Evolutionary conservation across 2,113 vertebrate genomes (phyloP).

Genomic region (Mesoclemmys tuberculata): DNA sequence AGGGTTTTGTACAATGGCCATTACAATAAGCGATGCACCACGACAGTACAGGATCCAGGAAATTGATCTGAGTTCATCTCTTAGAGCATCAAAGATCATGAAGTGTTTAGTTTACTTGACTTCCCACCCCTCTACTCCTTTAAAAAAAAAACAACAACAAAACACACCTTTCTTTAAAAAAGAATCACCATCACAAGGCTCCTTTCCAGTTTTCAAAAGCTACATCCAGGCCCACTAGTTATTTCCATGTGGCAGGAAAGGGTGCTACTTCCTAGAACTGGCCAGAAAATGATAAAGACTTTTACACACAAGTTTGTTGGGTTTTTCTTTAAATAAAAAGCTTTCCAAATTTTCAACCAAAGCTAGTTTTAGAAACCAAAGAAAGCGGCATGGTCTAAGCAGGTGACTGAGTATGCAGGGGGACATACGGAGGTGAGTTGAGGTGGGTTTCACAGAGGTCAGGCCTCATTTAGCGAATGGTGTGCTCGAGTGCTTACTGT

Average conservation of each 20-base stretch:
- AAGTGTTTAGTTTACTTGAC: conserved; percentile 8
- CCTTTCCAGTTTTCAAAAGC: not conserved
- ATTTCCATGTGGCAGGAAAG: not conserved
- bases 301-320: too few species aligned
- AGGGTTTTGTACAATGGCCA: conserved; percentile 75
- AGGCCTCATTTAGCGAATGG: too few species aligned
- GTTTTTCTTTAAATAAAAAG: too few species aligned
- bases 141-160: not conserved
- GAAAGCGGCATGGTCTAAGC: too few species aligned
- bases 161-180: not conserved
- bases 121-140: not conserved
- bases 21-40: conserved; percentile 80
- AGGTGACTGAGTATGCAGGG: too few species aligned
- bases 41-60: conserved; percentile 57
- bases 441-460: too few species aligned
- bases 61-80: conserved; percentile 63
- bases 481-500: too few species aligned
- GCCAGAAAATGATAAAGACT: too few species aligned
- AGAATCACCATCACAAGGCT: not conserved
- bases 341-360: too few species aligned
- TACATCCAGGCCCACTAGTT: not conserved
- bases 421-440: too few species aligned
- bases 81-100: conserved; percentile 27
- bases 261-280: too few species aligned
- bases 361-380: too few species aligned